These are phyloP conservation scores for Caiman crocodilus DNA, from an alignment of 2,797 vertebrate genomes.

Conservation along the genomic window DNA sequence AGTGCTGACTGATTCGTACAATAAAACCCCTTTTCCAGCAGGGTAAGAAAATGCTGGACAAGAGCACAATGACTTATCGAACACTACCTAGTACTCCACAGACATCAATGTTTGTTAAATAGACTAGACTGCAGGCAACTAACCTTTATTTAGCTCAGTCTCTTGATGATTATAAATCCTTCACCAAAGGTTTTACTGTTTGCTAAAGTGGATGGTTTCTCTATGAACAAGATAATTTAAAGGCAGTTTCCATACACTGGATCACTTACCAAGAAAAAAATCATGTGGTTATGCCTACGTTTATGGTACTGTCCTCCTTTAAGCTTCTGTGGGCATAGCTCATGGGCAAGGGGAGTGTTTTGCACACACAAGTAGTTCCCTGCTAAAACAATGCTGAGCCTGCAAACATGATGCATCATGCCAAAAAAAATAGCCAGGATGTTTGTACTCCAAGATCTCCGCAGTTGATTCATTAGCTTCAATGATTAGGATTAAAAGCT, in stretches of 20 bases:
- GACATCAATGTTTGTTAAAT: constrained; percentile 13
- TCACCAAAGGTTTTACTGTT: not conserved
- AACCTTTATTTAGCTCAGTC: not conserved
- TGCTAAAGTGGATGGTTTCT: not conserved
- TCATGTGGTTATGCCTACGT: not conserved
- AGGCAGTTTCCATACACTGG: not conserved
- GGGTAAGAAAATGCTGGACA: constrained; percentile 26
- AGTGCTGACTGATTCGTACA: not conserved
- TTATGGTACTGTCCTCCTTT: not conserved
- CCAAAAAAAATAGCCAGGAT: not conserved
- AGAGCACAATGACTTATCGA: constrained; percentile 46
- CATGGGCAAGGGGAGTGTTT: not conserved
- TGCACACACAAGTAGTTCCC: not conserved
- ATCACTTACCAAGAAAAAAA: not conserved
- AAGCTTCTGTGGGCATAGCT: not conserved
- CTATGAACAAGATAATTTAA: not conserved
- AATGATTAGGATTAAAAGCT: not conserved
- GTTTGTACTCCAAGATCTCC: not conserved
- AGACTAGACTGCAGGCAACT: not conserved
- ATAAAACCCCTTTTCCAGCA: not conserved
- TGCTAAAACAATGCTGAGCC: not conserved
- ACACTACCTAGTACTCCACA: constrained; percentile 68
- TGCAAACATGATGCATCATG: not conserved
- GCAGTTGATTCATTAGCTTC: not conserved
- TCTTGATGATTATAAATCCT: not conserved